phyloP scores from a whole-genome alignment of 2,888 invertebrate genomes.

The Nematopogon swammerdamellus region DNA sequence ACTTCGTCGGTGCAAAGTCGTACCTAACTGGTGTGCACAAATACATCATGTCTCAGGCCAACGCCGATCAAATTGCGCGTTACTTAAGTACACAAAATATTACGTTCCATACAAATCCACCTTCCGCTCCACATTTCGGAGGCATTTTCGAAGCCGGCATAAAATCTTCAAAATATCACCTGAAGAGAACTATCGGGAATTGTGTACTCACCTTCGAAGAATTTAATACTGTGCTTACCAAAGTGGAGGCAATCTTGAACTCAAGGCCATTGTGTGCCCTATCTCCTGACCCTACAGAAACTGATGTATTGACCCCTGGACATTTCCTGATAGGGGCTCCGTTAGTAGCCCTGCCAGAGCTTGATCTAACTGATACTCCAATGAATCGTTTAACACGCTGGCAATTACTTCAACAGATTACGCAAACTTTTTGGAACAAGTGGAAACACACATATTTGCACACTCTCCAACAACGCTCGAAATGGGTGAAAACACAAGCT shows the following conservation, averaged over 20 bases:
- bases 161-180: neutral
- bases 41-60: neutral
- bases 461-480: no score
- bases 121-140: neutral
- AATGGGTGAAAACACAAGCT: no score
- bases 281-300: conserved; percentile 6
- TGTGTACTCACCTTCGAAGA: neutral
- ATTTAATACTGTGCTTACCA: neutral
- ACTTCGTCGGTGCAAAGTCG: neutral
- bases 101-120: neutral
- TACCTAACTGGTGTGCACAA: neutral
- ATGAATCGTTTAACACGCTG: neutral
- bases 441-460: no score
- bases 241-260: neutral
- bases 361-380: neutral
- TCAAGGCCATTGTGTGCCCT: conserved; percentile 12
- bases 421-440: neutral
- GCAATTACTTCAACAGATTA: neutral
- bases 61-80: neutral
- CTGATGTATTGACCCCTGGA: neutral
- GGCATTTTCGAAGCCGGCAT: neutral
- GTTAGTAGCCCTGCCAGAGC: neutral
- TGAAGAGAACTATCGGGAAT: neutral
- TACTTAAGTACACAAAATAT: neutral
- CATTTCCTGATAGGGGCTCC: neutral